Conservation (phyloP, 2,113 vertebrate genomes). For the Neolamprologus hecqui region DNA sequence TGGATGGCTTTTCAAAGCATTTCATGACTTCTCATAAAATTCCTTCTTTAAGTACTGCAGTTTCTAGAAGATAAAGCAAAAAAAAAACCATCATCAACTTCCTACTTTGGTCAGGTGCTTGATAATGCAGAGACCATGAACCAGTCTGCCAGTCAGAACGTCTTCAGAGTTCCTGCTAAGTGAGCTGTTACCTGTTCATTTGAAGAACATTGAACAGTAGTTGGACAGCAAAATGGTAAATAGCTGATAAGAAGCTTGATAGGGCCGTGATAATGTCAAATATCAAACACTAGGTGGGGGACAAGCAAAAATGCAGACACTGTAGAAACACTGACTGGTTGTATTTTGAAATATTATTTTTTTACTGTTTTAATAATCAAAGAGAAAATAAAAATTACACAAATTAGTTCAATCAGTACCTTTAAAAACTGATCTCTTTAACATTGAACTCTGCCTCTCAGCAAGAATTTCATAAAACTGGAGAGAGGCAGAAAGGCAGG, state of each 20-base stretch:
- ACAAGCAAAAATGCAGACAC: background rate
- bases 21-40: accelerated
- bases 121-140: background rate
- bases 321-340: background rate
- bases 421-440: background rate
- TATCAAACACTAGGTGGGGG: background rate
- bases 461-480: background rate
- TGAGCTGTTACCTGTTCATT: background rate
- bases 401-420: background rate
- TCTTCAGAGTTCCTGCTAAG: background rate
- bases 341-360: background rate
- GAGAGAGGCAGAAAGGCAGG: background rate
- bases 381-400: background rate
- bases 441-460: background rate
- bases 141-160: background rate
- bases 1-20: background rate
- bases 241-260: background rate
- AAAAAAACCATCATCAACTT: background rate
- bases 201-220: background rate
- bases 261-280: background rate
- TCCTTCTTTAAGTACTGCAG: background rate
- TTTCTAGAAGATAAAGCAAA: background rate
- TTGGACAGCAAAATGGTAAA: background rate
- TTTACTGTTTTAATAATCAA: background rate
- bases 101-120: background rate